Evolutionary conservation across 2,113 vertebrate species (phyloP).

Genomic region (Rallus limicola): DNA sequence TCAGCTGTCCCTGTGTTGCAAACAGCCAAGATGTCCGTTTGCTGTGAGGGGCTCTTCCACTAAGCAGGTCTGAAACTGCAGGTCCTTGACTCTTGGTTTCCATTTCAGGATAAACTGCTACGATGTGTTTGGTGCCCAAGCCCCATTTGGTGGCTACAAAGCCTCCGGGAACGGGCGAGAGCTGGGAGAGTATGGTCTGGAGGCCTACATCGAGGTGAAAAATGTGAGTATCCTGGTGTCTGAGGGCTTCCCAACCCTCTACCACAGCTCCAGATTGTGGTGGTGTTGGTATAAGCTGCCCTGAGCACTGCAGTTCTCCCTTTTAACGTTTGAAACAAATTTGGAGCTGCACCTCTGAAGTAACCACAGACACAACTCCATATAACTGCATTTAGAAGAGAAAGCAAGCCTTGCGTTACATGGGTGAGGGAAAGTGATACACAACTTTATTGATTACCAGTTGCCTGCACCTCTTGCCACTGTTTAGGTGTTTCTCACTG

Average conservation of each 20-base stretch:
- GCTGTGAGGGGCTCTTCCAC: not conserved
- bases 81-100: not conserved
- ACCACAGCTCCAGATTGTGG: fast-evolving
- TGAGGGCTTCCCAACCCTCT: not conserved
- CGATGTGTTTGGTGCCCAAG: constrained; percentile 89
- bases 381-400: too few species aligned
- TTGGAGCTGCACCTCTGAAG: not conserved
- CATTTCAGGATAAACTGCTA: constrained; percentile 94
- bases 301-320: not conserved
- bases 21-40: fast-evolving
- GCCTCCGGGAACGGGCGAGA: constrained; percentile 91
- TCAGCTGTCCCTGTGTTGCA: not conserved
- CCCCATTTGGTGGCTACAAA: constrained; percentile 96
- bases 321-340: not conserved
- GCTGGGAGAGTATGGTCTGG: constrained; percentile 90
- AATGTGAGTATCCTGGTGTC: constrained; percentile 77
- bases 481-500: not conserved
- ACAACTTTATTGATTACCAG: too few species aligned
- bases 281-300: not conserved
- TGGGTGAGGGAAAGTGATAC: too few species aligned
- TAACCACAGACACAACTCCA: too few species aligned
- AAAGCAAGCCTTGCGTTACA: too few species aligned
- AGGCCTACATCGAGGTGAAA: constrained; percentile 93
- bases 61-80: not conserved
- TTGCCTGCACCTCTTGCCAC: too few species aligned